phyloP scores from a whole-genome alignment of 2,797 vertebrate genomes.

The Falco naumanni region DNA sequence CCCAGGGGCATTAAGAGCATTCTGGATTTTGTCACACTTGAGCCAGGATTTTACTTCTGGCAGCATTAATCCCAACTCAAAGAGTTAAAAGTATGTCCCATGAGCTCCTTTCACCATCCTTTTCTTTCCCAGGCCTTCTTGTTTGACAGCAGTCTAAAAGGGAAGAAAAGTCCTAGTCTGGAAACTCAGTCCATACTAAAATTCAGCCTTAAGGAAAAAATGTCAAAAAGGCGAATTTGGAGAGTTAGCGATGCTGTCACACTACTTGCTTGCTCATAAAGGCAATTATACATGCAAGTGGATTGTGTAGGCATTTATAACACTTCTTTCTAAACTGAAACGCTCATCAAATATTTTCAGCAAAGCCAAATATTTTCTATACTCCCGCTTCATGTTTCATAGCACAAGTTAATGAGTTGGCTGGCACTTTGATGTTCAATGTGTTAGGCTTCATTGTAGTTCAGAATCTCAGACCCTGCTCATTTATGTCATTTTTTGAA shows the following conservation, averaged over 20 bases:
- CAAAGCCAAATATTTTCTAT: constrained; percentile 25
- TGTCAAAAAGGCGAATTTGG: not conserved
- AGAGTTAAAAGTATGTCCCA: not conserved
- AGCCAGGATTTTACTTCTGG: not conserved
- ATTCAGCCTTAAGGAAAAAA: not conserved
- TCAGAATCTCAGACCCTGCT: not conserved
- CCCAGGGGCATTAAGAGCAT: not conserved
- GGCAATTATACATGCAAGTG: not conserved
- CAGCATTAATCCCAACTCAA: not conserved
- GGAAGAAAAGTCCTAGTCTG: rapidly evolving
- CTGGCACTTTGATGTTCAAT: constrained; percentile 29
- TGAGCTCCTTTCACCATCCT: not conserved
- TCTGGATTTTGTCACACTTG: not conserved
- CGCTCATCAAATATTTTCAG: constrained; percentile 17
- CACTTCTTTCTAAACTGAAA: not conserved
- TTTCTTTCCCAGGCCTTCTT: not conserved
- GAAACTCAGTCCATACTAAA: not conserved
- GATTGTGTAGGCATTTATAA: not conserved
- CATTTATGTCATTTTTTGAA: not conserved
- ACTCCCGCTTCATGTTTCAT: constrained; percentile 12
- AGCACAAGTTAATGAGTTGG: constrained; percentile 28
- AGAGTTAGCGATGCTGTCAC: not conserved
- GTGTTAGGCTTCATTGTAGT: not conserved
- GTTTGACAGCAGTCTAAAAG: not conserved
- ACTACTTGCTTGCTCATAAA: not conserved